phyloP scores from a whole-genome alignment of 2,797 vertebrate genomes.

The Silurus aristotelis region DNA sequence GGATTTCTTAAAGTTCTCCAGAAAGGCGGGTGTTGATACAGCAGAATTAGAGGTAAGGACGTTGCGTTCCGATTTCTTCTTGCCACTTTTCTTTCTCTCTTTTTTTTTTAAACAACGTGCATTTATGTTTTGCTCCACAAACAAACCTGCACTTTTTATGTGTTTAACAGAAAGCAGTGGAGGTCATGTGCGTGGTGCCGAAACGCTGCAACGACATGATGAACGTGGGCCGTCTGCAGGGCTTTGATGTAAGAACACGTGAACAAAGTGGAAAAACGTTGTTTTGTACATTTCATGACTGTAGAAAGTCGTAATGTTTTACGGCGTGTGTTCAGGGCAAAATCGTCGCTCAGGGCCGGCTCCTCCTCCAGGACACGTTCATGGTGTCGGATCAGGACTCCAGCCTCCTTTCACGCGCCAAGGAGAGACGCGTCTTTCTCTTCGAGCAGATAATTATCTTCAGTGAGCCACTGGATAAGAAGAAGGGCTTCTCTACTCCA shows the following conservation, averaged over 20 bases:
- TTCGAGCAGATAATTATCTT: conserved; percentile 99
- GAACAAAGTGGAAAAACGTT: too few relatives aligned
- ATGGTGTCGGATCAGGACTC: conserved; percentile 93
- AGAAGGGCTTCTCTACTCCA: conserved; percentile 95
- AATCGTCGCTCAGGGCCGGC: conserved; percentile 95
- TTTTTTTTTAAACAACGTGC: neutral
- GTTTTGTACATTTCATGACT: too few relatives aligned
- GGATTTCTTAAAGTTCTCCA: conserved; percentile 96
- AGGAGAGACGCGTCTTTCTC: conserved; percentile 93
- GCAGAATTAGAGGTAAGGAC: conserved; percentile 87
- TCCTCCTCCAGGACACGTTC: conserved; percentile 95
- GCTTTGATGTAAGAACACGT: conserved; percentile 87
- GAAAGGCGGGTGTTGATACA: conserved; percentile 88
- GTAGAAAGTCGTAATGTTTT: too few relatives aligned
- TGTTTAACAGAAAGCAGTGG: conserved; percentile 88
- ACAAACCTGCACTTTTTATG: neutral
- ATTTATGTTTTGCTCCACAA: neutral
- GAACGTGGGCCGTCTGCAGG: conserved; percentile 97
- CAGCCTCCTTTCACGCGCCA: conserved; percentile 91
- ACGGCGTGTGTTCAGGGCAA: conserved; percentile 80
- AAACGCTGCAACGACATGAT: conserved; percentile 99
- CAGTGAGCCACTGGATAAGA: conserved; percentile 97
- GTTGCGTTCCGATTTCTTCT: too few relatives aligned
- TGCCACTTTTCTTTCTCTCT: neutral
- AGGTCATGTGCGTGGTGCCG: conserved; percentile 98